Evolutionary conservation across 1,140 invertebrate species (phyloP).

Genomic region (Lordiphosa clarofinis): DNA sequence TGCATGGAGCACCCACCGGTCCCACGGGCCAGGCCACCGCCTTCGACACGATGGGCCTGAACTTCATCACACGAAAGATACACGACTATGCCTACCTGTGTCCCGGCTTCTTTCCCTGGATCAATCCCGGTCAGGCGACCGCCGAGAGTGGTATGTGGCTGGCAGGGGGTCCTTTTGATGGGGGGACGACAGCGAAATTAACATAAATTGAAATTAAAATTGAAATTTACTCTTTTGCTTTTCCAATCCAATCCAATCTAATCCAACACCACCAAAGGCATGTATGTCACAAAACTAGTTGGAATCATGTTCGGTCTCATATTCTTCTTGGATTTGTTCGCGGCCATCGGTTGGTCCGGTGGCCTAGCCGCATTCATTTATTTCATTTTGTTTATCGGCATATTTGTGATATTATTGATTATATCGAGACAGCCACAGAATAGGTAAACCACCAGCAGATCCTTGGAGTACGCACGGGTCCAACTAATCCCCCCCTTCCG

Average conservation of each 20-base stretch:
- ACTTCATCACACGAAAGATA: conserved; percentile 82
- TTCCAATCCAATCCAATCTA: conserved; percentile 14
- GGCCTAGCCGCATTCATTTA: conserved; percentile 86
- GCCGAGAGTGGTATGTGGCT: conserved; percentile 83
- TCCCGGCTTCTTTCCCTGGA: conserved; percentile 92
- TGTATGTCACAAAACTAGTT: conserved; percentile 93
- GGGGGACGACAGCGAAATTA: not conserved
- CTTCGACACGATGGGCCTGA: conserved; percentile 81
- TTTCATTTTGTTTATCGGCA: conserved; percentile 86
- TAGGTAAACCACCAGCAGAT: conserved; percentile 82
- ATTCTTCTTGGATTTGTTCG: conserved; percentile 90
- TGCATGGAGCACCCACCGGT: conserved; percentile 76
- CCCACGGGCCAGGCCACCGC: conserved; percentile 76
- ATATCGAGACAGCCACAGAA: conserved; percentile 96
- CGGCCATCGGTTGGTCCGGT: conserved; percentile 88
- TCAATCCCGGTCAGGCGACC: conserved; percentile 91
- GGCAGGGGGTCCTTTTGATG: not conserved
- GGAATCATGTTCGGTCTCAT: conserved; percentile 90
- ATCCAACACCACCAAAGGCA: conserved; percentile 80
- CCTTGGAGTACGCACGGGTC: not conserved
- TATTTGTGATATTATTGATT: conserved; percentile 88
- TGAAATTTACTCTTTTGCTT: conserved; percentile 41
- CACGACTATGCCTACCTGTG: conserved; percentile 89
- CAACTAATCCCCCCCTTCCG: not conserved
- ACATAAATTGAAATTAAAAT: conserved; percentile 18